Evolutionary conservation across 2,888 invertebrate species (phyloP).

Genomic region (Luffia ferchaultella): DNA sequence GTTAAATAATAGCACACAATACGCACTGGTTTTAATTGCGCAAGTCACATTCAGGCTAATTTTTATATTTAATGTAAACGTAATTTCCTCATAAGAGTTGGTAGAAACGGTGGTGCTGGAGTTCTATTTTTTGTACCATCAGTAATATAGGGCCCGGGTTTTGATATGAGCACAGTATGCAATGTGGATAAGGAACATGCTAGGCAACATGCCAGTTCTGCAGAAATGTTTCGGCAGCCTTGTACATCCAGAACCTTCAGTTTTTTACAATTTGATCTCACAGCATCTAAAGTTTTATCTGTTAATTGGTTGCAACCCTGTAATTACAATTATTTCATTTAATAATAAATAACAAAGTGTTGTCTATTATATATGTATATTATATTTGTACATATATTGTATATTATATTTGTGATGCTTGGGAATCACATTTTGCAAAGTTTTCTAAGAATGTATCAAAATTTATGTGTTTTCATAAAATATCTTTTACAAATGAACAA

Average conservation of each 20-base stretch:
- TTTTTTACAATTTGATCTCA: slow-evolving; percentile 52
- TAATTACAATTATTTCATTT: slow-evolving; percentile 19
- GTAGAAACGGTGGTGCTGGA: slow-evolving; percentile 44
- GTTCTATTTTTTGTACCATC: slow-evolving; percentile 43
- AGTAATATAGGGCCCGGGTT: slow-evolving; percentile 49
- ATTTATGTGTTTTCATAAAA: neutral
- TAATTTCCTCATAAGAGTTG: slow-evolving; percentile 44
- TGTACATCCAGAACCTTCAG: slow-evolving; percentile 68
- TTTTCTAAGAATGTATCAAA: neutral
- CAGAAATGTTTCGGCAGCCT: slow-evolving; percentile 55
- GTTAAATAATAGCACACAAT: too few relatives aligned
- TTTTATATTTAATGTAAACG: slow-evolving; percentile 31
- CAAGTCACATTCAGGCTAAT: too few relatives aligned
- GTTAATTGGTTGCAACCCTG: slow-evolving; percentile 71
- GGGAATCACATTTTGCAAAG: neutral
- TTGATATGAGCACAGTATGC: slow-evolving; percentile 54
- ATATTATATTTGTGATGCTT: neutral
- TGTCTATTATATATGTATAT: too few relatives aligned
- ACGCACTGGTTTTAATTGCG: too few relatives aligned
- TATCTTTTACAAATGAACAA: neutral
- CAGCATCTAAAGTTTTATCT: slow-evolving; percentile 58
- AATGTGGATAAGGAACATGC: slow-evolving; percentile 39
- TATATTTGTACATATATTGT: neutral
- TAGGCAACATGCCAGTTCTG: slow-evolving; percentile 48
- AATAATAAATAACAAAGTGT: too few relatives aligned